These are phyloP conservation scores for Oreochromis spilurus DNA, from an alignment of 2,113 vertebrate genomes.

Conservation along the genomic window DNA sequence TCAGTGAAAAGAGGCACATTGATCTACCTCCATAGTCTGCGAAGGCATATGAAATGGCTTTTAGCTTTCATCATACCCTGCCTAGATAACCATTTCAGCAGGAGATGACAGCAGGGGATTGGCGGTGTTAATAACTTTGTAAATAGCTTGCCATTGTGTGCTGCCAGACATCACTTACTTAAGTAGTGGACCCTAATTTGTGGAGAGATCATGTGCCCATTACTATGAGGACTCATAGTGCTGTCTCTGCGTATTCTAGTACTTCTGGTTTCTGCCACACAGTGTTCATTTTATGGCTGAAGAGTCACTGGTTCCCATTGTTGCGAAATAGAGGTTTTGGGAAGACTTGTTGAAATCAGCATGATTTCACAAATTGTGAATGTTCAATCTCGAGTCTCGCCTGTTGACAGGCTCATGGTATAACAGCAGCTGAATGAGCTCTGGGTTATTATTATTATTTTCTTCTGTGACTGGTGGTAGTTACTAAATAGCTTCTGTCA, in stretches of 20 bases:
- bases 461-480: background rate
- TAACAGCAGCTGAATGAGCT: background rate
- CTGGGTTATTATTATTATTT: background rate
- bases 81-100: background rate
- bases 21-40: background rate
- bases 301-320: background rate
- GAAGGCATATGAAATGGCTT: background rate
- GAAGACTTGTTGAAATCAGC: constrained; percentile 3
- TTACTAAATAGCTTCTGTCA: background rate
- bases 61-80: background rate
- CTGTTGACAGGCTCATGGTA: background rate
- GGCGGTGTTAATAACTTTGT: background rate
- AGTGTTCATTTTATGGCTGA: background rate
- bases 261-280: background rate
- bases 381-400: background rate
- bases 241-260: background rate
- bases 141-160: background rate
- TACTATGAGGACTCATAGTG: background rate
- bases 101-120: background rate
- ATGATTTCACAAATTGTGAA: background rate
- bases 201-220: background rate
- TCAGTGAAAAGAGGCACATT: background rate
- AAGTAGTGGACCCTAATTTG: background rate
- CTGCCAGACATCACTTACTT: background rate
- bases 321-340: constrained; percentile 7